These are phyloP conservation scores for Festucalex cinctus DNA, from an alignment of 2,113 vertebrate species.

Conservation along the genomic window DNA sequence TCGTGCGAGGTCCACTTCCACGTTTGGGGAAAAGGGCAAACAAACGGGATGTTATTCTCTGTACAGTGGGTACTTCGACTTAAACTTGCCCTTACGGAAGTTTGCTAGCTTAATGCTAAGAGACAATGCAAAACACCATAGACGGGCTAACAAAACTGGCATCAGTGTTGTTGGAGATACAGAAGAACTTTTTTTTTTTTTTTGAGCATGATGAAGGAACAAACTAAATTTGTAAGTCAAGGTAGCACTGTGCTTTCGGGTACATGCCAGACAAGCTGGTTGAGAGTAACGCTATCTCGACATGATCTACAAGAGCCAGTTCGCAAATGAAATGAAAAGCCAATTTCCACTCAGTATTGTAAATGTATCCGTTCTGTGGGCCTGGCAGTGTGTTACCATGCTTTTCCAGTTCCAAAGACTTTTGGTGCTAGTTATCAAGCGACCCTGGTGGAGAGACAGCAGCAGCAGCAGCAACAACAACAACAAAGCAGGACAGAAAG, in stretches of 20 bases:
- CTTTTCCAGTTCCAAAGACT: not conserved
- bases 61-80: not conserved
- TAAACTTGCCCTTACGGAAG: too few species aligned
- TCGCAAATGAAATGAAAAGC: not conserved
- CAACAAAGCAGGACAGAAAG: constrained; percentile 36
- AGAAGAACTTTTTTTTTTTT: not conserved
- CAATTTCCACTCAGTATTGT: not conserved
- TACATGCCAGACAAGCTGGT: not conserved
- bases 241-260: not conserved
- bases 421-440: not conserved
- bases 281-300: not conserved
- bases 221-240: not conserved
- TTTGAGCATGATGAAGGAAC: not conserved
- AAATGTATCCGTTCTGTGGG: not conserved
- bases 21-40: constrained; percentile 39
- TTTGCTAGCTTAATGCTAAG: too few species aligned
- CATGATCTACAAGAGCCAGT: not conserved
- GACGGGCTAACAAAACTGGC: too few species aligned
- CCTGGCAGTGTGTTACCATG: not conserved
- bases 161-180: too few species aligned
- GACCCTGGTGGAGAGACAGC: not conserved
- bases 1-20: constrained; percentile 33
- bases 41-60: constrained; percentile 58
- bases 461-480: not conserved
- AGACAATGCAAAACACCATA: too few species aligned